phyloP scores from a whole-genome alignment of 1,140 invertebrate species.

The Diorhabda carinulata region DNA sequence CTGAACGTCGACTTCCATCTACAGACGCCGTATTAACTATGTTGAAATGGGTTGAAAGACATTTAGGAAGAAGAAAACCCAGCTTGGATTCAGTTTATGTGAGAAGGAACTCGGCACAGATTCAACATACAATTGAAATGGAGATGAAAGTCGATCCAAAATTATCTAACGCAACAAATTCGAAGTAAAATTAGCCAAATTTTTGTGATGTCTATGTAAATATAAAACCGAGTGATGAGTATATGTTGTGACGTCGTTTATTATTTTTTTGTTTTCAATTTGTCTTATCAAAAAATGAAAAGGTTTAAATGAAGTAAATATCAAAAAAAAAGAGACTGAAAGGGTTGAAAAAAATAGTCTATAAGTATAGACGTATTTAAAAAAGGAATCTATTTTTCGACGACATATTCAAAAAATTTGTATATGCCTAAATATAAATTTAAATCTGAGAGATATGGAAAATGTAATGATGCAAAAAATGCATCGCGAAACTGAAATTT shows the following conservation, averaged over 20 bases:
- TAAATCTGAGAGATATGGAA: no score
- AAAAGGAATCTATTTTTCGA: no score
- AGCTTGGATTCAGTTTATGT: conserved; percentile 28
- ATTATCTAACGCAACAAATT: conserved; percentile 17
- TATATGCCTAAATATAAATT: no score
- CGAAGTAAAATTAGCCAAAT: background rate
- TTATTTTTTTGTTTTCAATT: background rate
- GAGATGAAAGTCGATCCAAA: conserved; percentile 20
- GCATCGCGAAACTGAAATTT: no score
- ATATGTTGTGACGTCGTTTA: background rate
- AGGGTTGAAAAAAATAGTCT: no score
- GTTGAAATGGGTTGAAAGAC: conserved; percentile 79
- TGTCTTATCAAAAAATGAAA: background rate
- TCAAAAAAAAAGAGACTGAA: no score
- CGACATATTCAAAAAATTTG: no score
- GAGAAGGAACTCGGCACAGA: conserved; percentile 29
- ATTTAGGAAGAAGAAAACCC: conserved; percentile 72
- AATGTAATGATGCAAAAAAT: no score
- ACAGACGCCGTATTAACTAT: conserved; percentile 84
- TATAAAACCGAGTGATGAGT: background rate
- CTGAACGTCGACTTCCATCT: conserved; percentile 77
- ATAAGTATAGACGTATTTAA: no score
- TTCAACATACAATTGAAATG: conserved; percentile 30
- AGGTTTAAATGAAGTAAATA: no score
- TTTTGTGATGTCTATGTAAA: conserved; percentile 10